Percentiles rank a stretch among this genome's conserved stretches.
These are phyloP conservation scores for Esox niger DNA, from an alignment of 2,113 vertebrate genomes.

Conservation along the genomic window DNA sequence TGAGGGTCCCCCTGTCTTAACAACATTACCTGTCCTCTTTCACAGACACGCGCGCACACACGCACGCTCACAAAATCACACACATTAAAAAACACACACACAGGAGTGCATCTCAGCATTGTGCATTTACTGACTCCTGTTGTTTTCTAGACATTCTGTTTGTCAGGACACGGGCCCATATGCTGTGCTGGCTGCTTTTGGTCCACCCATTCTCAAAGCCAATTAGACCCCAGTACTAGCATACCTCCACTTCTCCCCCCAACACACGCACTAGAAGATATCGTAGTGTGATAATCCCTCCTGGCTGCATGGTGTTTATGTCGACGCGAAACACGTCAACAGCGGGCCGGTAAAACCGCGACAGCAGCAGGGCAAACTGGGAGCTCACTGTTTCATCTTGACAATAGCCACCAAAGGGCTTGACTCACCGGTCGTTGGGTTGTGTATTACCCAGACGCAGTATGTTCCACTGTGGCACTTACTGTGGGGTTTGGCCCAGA, in stretches of 20 bases:
- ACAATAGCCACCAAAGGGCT: neutral
- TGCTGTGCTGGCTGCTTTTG: no score
- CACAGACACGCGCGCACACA: no score
- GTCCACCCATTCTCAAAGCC: neutral
- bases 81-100: no score
- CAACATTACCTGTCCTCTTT: neutral
- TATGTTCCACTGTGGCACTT: neutral
- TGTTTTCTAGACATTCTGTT: neutral
- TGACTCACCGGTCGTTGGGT: neutral
- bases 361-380: neutral
- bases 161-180: neutral
- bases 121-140: no score
- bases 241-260: neutral
- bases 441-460: neutral
- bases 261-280: neutral
- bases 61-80: no score
- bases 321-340: conserved; percentile 15
- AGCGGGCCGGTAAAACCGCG: neutral
- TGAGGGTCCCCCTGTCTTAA: no score
- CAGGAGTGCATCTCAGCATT: no score
- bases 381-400: conserved; percentile 17
- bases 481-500: conserved; percentile 1
- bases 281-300: no score
- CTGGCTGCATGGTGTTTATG: no score
- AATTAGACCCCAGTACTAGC: neutral